Evolutionary conservation across 1,140 invertebrate species (phyloP), one percentile per base, ranked within the genome.

Genomic region (Onthophagus taurus): DNA sequence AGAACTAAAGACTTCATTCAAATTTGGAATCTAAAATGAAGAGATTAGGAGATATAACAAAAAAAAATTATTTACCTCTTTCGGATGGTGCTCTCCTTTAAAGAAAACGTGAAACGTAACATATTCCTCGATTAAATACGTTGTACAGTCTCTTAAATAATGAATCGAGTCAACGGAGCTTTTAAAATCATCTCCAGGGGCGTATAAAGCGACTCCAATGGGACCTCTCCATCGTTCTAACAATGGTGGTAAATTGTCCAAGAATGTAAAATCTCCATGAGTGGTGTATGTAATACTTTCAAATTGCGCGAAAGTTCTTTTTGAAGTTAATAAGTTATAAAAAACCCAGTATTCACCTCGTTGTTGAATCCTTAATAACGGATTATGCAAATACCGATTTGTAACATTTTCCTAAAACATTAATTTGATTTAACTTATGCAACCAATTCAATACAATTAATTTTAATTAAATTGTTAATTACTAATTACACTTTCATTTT

Each of bases 291-390:
- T 84, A 17, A 84, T 67, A 45, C 69, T 76, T 52, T 79, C 77
- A 63, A 75, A 72, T 51, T 77, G 80, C 12, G 20, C 34, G n/a
- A 45, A 44, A n/a, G 2, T n/a, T 31, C 30, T 45, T 46, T 72
- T 70, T 4, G 74, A 68, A 55, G 69, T 64, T 41, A 90, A 75
- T 59, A 86, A 90, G 66, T 90, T 88, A 61, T 86, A 82, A 8
- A 91, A 67, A 31, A 90, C 82, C 81, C 84, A 88, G 59, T 80
- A 90, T 50, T 86, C 81, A 4, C 86, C 85, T 4, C 84, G 72
- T n/a, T n/a, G n/a, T n/a, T n/a, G n/a, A n/a, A n/a, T n/a, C n/a
- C n/a, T n/a, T n/a, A n/a, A n/a, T n/a, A n/a, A n/a, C n/a, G n/a
- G n/a, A n/a, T n/a, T n/a, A n/a, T n/a, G n/a, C n/a, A n/a, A n/a